These are phyloP conservation scores for Illadopsis cleaveri DNA, from an alignment of 2,113 vertebrate species.

Conservation along the genomic window DNA sequence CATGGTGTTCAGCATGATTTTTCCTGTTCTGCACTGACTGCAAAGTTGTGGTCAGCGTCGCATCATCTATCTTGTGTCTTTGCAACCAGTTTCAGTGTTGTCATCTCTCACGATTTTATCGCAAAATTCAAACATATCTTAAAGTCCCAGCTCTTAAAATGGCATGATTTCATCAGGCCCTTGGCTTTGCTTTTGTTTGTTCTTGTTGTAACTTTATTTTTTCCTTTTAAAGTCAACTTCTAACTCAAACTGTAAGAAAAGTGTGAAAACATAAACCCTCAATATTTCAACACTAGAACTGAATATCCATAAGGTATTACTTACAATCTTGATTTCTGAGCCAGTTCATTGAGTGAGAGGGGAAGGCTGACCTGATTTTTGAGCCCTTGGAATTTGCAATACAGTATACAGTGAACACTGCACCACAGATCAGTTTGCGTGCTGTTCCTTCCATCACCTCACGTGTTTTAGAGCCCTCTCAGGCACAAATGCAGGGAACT, in stretches of 20 bases:
- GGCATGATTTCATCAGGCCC: neutral
- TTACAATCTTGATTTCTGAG: slow-evolving; percentile 44
- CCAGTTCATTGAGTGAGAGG: neutral
- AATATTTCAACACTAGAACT: neutral
- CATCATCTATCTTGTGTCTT: slow-evolving; percentile 27
- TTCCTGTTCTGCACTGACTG: slow-evolving; percentile 53
- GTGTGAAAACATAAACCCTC: neutral
- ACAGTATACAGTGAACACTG: neutral
- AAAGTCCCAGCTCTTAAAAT: slow-evolving; percentile 36
- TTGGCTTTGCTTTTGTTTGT: slow-evolving; percentile 2
- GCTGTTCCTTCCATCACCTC: neutral
- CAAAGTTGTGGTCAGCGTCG: slow-evolving; percentile 37
- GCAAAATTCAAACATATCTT: slow-evolving; percentile 12
- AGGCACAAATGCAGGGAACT: neutral
- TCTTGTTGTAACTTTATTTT: neutral
- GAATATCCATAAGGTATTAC: slow-evolving; percentile 9
- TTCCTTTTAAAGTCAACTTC: neutral
- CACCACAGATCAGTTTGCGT: slow-evolving; percentile 6
- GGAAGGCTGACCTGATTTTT: slow-evolving; percentile 47
- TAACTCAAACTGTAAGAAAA: neutral
- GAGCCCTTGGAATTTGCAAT: neutral
- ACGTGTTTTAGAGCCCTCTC: neutral
- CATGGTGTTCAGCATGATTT: slow-evolving; percentile 48
- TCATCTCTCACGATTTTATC: slow-evolving; percentile 54
- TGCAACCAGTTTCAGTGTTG: slow-evolving; percentile 47